These are phyloP conservation scores for Neogale vison DNA, from an alignment of 2,113 vertebrate species.

Conservation along the genomic window DNA sequence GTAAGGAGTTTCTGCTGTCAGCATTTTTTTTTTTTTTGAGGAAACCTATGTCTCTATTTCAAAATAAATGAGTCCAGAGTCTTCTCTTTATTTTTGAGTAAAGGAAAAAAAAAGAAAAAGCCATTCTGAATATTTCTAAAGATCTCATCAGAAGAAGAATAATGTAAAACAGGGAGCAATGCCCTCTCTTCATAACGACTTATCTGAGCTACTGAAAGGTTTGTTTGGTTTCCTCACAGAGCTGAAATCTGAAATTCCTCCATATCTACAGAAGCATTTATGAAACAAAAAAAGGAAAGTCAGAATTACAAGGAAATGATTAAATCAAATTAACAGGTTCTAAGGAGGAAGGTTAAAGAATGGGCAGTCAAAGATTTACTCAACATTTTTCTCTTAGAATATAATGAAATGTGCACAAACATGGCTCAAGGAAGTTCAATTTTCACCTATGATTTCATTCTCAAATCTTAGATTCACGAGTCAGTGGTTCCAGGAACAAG, in stretches of 20 bases:
- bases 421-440: background rate
- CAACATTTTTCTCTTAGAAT: background rate
- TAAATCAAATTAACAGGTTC: slow-evolving; percentile 18
- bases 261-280: background rate
- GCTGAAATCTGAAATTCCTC: background rate
- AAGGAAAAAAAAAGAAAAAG: background rate
- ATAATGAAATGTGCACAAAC: background rate
- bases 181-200: background rate
- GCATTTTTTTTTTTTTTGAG: slow-evolving; percentile 22
- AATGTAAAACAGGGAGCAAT: background rate
- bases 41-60: slow-evolving; percentile 43
- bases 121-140: slow-evolving; percentile 33
- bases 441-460: background rate
- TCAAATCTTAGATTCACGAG: background rate
- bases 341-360: background rate
- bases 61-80: slow-evolving; percentile 37
- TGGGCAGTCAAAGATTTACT: background rate
- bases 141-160: background rate
- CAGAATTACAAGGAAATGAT: background rate
- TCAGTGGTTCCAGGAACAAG: background rate
- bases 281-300: background rate
- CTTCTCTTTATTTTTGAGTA: slow-evolving; percentile 10
- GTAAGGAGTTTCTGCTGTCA: background rate
- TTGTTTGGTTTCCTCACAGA: background rate
- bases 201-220: background rate